Evolutionary conservation across 2,888 invertebrate species (phyloP).

Genomic region (Pomacea canaliculata): DNA sequence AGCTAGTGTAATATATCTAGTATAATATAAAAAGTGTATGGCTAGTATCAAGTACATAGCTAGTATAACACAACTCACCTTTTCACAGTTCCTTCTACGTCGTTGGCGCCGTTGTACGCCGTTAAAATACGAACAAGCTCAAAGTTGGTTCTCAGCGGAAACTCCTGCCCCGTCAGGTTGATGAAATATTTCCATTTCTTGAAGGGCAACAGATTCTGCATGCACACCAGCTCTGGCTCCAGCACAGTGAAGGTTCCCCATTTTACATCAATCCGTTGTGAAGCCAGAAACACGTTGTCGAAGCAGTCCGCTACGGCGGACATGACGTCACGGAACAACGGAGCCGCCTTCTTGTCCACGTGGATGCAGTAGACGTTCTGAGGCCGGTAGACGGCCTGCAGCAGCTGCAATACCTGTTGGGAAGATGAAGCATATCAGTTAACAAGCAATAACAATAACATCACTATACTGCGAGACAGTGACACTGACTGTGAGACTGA

Average conservation of each 20-base stretch:
- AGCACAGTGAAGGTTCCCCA: conserved; percentile 58
- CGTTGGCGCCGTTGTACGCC: conserved; percentile 58
- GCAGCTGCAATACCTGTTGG: conserved; percentile 35
- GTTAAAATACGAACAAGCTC: conserved; percentile 57
- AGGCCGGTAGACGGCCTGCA: conserved; percentile 59
- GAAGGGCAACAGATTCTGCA: conserved; percentile 44
- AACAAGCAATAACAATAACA: neutral
- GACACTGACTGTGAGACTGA: too few species aligned
- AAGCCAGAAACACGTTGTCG: conserved; percentile 56
- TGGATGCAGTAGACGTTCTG: conserved; percentile 65
- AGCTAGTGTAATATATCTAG: too few species aligned
- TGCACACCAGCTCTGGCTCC: conserved; percentile 59
- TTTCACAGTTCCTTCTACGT: conserved; percentile 41
- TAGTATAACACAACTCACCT: conserved; percentile 24
- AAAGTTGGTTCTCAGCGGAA: conserved; percentile 60
- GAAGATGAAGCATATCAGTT: neutral
- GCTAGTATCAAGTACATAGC: neutral
- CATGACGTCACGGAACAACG: conserved; percentile 39
- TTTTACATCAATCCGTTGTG: conserved; percentile 37
- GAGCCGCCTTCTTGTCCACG: conserved; percentile 52
- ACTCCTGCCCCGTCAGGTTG: conserved; percentile 60
- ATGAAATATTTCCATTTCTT: conserved; percentile 60
- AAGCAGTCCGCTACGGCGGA: conserved; percentile 48
- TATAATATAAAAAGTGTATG: neutral
- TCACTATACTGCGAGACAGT: too few species aligned